These are phyloP conservation scores for Drosophila nr. medialis DNA, from an alignment of 2,888 invertebrate species.

Conservation along the genomic window DNA sequence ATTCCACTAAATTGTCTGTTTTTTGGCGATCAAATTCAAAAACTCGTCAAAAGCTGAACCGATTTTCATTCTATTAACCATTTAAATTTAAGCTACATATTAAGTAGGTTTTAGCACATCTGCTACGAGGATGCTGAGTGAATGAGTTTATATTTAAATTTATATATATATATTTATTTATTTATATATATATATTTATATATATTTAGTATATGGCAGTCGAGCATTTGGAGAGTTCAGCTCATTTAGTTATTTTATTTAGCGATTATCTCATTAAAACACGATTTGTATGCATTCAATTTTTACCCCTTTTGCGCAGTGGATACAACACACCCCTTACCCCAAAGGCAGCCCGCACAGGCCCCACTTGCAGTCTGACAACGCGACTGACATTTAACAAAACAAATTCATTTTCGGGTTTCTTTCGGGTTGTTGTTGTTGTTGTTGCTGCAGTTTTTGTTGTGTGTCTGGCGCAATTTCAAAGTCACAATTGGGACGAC, in stretches of 20 bases:
- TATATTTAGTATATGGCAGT: not conserved
- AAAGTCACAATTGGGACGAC: constrained; percentile 66
- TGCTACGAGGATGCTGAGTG: not conserved
- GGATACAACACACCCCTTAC: not conserved
- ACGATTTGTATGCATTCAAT: constrained; percentile 71
- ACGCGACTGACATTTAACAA: constrained; percentile 35
- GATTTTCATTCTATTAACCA: not conserved
- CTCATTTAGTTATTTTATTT: constrained; percentile 45
- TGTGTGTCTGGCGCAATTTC: constrained; percentile 62
- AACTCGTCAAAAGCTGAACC: not conserved
- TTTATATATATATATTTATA: constrained; percentile 17
- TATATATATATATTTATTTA: constrained; percentile 1
- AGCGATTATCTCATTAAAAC: constrained; percentile 77
- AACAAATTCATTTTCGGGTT: constrained; percentile 35
- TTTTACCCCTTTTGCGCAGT: constrained; percentile 30
- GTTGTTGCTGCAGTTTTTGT: constrained; percentile 41
- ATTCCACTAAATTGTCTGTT: not conserved
- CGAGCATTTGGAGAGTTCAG: not conserved
- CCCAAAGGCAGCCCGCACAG: not conserved
- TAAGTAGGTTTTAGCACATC: not conserved
- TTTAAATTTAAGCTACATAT: not conserved
- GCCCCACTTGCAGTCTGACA: constrained; percentile 32
- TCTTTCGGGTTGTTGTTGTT: constrained; percentile 11
- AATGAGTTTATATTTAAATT: not conserved
- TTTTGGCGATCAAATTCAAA: not conserved